Evolutionary conservation across 2,888 invertebrate genomes (phyloP), one percentile per base, ranked within the genome.

Genomic region (Drosophila pseudotalamancana): DNA sequence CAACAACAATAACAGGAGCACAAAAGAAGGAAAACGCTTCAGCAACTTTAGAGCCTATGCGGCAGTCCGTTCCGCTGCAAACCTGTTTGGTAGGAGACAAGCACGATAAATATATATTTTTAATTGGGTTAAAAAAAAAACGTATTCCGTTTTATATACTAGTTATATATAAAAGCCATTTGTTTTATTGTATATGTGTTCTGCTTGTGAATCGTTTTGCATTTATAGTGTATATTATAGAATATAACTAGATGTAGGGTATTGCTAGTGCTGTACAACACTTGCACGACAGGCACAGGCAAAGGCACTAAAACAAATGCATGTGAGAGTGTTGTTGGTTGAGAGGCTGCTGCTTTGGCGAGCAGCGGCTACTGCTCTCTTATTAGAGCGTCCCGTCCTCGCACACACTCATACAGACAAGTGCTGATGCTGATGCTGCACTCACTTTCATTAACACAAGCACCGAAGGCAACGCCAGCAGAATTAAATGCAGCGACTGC

Each of bases 361-460:
- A 46, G 42, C 72, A 43, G 55, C 69, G 54, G 64, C 64, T 65
- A 59, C 85, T 78, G 81, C 85, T 79, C 82, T 79, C 81, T 86
- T 86, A 76, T 73, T 71, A 73, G 72, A 76, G 73, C 66, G 66
- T 57, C 53, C 59, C 60, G 18, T 72, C 56, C 57, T 57, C 72
- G 56, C 54, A 55, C 53, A 55, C 66, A 71, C 76, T 12, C 46
- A 74, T 39, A 76, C 59, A 75, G 48, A 46, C 75, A 72, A 72
- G 72, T 72, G 75, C 63, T 69, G 75, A 79, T 66, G 85, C 72
- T 82, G 79, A 82, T 61, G 79, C 84, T 86, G 84, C 77, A 87
- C 81, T 81, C 81, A 81, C 81, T 81, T 81, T 81, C 81, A 81
- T 81, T 81, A 84, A 87, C 71, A 84, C 77, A 72, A 66, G 64